Base-by-base conservation (phyloP, 2,888 invertebrate genomes). In the Platycnemis pennipes region DNA sequence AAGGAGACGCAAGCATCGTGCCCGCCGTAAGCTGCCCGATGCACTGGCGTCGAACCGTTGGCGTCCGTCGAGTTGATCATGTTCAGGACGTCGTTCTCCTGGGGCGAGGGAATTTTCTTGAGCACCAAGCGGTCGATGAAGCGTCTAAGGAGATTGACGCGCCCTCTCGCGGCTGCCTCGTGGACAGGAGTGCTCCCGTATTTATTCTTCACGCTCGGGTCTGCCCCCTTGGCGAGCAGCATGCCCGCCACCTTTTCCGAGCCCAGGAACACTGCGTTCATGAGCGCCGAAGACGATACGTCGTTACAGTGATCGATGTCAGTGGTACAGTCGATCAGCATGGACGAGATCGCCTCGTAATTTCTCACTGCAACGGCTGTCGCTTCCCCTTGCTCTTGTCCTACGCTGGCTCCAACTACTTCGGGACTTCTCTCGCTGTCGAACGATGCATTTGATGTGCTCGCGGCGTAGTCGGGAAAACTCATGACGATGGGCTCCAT, bases 21-120 rank as follows among this genome's bases (percentile, higher is more conserved):
- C 0, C 89, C 89, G 1, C 26, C 16, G 56, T 89, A 56, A 56
- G 89, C 89, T 19, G 89, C 89, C 42, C 89, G 31, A 42, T 89
- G 89, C 13, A 89, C 11, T 7, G 89, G 53, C 42, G 89, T 89
- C 19, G 53, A 56, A 19, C n/a, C n/a, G 11, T 63, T 63, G 11
- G 0, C 37, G 8, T 89, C 89, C 1, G 4, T 42, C 26, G 42
- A 11, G 42, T 89, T 89, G 56, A 89, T 56, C 56, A 16, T 11
- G 0, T 0, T 4, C 16, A 63, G 26, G n/a, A n/a, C 3, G 3
- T 1, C 13, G 37, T 37, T 44, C n/a, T 22, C n/a, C 31, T 77
- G 2, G 4, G 11, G 31, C n/a, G n/a, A n/a, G 77, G n/a, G 26
- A 2, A 8, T 7, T 42, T 45, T 26, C 1, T 87, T 44, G 16